Conservation (phyloP, 2,797 vertebrate genomes). For the Pseudochirops corinnae region DNA sequence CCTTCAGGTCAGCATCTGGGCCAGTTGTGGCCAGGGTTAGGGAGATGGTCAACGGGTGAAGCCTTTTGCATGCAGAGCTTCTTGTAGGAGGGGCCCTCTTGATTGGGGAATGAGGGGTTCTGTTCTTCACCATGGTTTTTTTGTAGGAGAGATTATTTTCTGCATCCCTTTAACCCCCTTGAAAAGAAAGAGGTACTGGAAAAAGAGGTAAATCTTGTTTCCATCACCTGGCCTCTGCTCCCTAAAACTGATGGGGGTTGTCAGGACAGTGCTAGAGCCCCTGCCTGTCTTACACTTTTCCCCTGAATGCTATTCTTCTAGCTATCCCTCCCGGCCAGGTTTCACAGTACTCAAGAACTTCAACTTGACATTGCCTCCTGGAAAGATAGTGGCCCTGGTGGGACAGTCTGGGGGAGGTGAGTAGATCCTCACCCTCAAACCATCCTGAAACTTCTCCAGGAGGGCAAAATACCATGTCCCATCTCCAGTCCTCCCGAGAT, state of each 20-base stretch:
- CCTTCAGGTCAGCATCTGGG: slow-evolving; percentile 89
- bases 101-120: neutral
- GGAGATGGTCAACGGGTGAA: neutral
- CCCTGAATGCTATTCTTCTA: slow-evolving; percentile 72
- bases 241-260: neutral
- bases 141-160: neutral
- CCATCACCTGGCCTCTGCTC: neutral
- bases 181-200: neutral
- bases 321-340: slow-evolving; percentile 94
- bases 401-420: slow-evolving; percentile 97
- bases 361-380: slow-evolving; percentile 90
- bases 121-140: neutral
- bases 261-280: neutral
- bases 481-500: neutral
- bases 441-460: neutral
- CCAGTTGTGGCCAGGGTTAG: fast-evolving
- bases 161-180: neutral
- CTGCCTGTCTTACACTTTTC: neutral
- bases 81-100: neutral
- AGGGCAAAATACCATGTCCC: too few species aligned
- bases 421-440: neutral
- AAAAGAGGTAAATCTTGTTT: neutral
- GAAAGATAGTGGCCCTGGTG: slow-evolving; percentile 94
- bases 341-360: slow-evolving; percentile 90
- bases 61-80: neutral